phyloP scores from a whole-genome alignment of 2,113 vertebrate genomes.

The Bostrychus sinensis region DNA sequence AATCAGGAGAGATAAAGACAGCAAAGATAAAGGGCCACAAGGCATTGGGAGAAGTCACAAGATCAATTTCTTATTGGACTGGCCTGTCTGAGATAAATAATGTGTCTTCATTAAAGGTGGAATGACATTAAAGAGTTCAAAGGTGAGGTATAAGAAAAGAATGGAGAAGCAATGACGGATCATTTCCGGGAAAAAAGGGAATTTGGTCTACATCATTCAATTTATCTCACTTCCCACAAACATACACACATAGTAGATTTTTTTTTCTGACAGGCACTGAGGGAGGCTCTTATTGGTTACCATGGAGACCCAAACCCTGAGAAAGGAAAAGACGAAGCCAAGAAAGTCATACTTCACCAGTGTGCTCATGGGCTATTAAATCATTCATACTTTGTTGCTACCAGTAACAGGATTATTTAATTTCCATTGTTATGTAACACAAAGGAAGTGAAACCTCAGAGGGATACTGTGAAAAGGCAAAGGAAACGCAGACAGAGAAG shows the following conservation, averaged over 20 bases:
- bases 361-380: constrained; percentile 62
- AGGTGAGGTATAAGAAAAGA: constrained; percentile 33
- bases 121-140: constrained; percentile 35
- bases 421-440: constrained; percentile 59
- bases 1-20: constrained; percentile 30
- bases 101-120: constrained; percentile 36
- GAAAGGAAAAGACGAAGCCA: constrained; percentile 58
- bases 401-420: constrained; percentile 55
- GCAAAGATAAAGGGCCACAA: not conserved
- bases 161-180: constrained; percentile 36
- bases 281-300: constrained; percentile 68
- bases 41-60: constrained; percentile 14
- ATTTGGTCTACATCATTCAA: constrained; percentile 38
- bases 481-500: not conserved
- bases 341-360: constrained; percentile 56
- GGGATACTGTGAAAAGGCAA: constrained; percentile 19
- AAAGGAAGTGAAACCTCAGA: constrained; percentile 33
- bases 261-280: constrained; percentile 51
- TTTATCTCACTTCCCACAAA: constrained; percentile 53
- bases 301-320: constrained; percentile 73
- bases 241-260: constrained; percentile 30
- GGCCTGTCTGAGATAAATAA: constrained; percentile 29
- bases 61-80: constrained; percentile 28
- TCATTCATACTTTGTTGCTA: constrained; percentile 58
- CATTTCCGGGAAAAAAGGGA: constrained; percentile 28